These are phyloP conservation scores for Atta texana DNA, from an alignment of 1,140 invertebrate genomes.

Conservation along the genomic window DNA sequence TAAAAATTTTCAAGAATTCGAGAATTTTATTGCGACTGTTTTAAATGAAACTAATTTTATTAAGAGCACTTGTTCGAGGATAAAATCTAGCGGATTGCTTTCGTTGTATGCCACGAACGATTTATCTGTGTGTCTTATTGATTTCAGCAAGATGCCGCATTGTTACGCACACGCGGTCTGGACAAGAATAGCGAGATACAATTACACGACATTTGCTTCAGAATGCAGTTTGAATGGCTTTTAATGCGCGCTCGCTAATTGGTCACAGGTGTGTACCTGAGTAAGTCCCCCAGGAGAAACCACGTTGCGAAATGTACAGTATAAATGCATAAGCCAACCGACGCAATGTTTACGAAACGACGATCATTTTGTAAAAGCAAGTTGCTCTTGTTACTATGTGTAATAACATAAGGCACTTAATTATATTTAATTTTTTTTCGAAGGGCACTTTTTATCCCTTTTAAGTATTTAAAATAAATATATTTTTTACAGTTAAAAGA, in stretches of 20 bases:
- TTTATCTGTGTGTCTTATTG: slow-evolving; percentile 34
- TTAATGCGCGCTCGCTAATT: slow-evolving; percentile 56
- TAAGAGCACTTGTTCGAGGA: not conserved
- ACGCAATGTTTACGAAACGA: slow-evolving; percentile 48
- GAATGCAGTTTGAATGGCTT: slow-evolving; percentile 50
- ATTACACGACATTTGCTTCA: slow-evolving; percentile 32
- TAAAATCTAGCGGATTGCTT: not conserved
- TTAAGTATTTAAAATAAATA: not conserved
- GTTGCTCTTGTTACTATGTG: slow-evolving; percentile 17
- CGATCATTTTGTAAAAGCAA: slow-evolving; percentile 36
- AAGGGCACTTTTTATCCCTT: not conserved
- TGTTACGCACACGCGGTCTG: slow-evolving; percentile 43
- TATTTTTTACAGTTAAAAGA: not conserved
- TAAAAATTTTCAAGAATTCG: not conserved
- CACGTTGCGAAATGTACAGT: slow-evolving; percentile 33
- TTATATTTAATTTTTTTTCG: slow-evolving; percentile 1
- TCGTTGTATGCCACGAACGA: not conserved
- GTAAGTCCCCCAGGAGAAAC: slow-evolving; percentile 28
- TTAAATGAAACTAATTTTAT: slow-evolving; percentile 14
- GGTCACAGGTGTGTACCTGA: slow-evolving; percentile 49
- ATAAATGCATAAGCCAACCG: slow-evolving; percentile 35
- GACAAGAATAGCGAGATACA: not conserved
- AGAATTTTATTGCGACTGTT: not conserved
- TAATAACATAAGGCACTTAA: not conserved
- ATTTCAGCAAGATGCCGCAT: slow-evolving; percentile 35